Conservation (phyloP, 2,113 vertebrate genomes). For the Setophaga petechia region DNA sequence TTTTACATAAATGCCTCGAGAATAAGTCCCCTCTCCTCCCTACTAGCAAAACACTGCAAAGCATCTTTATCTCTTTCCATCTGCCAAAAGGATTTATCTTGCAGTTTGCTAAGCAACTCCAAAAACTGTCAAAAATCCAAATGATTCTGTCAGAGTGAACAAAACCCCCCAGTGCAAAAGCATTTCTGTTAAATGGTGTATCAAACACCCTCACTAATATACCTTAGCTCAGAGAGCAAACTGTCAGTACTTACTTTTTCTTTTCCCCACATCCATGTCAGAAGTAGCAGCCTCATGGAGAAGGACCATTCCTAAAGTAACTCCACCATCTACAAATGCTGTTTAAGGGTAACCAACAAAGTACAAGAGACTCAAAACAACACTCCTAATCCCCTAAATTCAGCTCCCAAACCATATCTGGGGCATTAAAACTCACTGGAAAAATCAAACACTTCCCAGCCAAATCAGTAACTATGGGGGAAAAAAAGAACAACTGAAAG, state of each 20-base stretch:
- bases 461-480: neutral
- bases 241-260: slow-evolving; percentile 83
- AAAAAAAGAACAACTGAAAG: neutral
- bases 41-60: neutral
- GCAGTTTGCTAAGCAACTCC: neutral
- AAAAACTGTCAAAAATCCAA: neutral
- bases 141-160: neutral
- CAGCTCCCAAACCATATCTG: neutral
- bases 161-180: neutral
- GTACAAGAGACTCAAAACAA: neutral
- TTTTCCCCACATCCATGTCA: slow-evolving; percentile 92
- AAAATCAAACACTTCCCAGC: neutral
- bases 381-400: neutral
- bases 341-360: slow-evolving; percentile 78
- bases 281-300: slow-evolving; percentile 94
- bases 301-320: slow-evolving; percentile 95
- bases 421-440: neutral
- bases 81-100: neutral
- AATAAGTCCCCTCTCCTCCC: neutral
- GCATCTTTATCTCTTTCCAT: neutral
- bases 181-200: neutral
- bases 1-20: neutral
- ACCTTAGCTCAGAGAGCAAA: neutral
- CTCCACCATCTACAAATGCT: slow-evolving; percentile 83
- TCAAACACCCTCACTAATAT: neutral